These are phyloP conservation scores for Cyanoderma ruficeps DNA, from an alignment of 2,113 vertebrate species.

Conservation along the genomic window DNA sequence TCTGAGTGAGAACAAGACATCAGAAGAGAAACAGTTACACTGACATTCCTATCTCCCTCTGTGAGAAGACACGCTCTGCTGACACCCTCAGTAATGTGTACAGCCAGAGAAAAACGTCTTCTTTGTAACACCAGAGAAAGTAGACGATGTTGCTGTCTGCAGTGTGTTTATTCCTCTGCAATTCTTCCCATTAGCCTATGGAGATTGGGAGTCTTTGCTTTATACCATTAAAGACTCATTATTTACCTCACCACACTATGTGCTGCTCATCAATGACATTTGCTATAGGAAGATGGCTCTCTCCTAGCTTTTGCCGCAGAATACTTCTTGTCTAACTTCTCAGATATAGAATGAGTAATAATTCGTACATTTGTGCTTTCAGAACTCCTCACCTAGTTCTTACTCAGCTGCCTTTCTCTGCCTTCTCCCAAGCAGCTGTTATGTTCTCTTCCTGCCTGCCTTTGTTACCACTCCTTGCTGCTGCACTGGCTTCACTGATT, in stretches of 20 bases:
- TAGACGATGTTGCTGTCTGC: neutral
- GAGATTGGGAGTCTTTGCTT: neutral
- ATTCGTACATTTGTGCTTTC: neutral
- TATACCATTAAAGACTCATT: neutral
- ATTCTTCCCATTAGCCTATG: neutral
- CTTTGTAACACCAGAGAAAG: neutral
- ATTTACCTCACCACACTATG: fast-evolving
- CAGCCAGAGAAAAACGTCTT: neutral
- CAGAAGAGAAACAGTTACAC: neutral
- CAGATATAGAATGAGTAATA: neutral
- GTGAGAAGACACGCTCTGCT: neutral
- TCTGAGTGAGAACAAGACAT: neutral
- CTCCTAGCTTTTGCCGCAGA: neutral
- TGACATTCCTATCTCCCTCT: neutral
- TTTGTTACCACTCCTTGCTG: neutral
- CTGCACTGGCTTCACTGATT: neutral
- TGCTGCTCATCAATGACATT: neutral
- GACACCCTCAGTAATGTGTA: neutral
- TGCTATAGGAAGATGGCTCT: neutral
- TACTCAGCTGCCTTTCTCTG: neutral
- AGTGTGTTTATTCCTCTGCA: neutral
- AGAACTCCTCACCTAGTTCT: neutral
- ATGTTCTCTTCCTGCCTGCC: neutral
- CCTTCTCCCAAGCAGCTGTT: neutral
- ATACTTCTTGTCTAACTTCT: neutral